Evolutionary conservation across 1,140 invertebrate species (phyloP).

Genomic region (Drosophila ironensis): DNA sequence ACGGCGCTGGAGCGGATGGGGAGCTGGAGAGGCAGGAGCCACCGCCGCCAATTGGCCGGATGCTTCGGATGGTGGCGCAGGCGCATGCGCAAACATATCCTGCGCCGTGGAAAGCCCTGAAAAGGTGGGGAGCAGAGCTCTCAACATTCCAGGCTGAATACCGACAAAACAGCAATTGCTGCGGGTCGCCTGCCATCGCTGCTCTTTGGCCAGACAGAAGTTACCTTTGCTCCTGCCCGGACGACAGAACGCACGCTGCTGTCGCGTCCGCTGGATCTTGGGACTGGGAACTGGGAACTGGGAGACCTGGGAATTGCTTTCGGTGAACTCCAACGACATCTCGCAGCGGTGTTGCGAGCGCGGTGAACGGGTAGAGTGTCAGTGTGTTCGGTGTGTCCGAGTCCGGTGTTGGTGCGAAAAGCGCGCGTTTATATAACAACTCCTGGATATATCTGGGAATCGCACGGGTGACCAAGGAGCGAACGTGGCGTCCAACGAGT

Average conservation of each 20-base stretch:
- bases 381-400: constrained; percentile 31
- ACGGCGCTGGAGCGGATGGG: not conserved
- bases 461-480: constrained; percentile 17
- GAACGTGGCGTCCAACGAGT: constrained; percentile 82
- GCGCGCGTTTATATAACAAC: constrained; percentile 48
- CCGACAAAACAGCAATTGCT: constrained; percentile 61
- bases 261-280: constrained; percentile 51
- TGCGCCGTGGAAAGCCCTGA: constrained; percentile 67
- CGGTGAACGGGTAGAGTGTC: constrained; percentile 46
- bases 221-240: constrained; percentile 82
- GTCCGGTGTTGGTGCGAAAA: constrained; percentile 14
- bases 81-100: constrained; percentile 65
- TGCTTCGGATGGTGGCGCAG: constrained; percentile 20
- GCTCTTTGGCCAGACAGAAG: constrained; percentile 74
- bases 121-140: constrained; percentile 10
- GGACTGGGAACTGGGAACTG: constrained; percentile 1
- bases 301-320: constrained; percentile 5
- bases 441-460: not conserved
- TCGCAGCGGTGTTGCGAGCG: constrained; percentile 6
- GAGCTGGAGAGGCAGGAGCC: constrained; percentile 22
- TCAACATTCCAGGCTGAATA: constrained; percentile 77
- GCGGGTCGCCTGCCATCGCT: not conserved
- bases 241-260: constrained; percentile 80
- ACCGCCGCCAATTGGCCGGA: constrained; percentile 57
- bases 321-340: constrained; percentile 5